Percentiles rank a stretch among this genome's conserved stretches.
phyloP scores from a whole-genome alignment of 2,113 vertebrate genomes.

The Stigmatopora nigra region DNA sequence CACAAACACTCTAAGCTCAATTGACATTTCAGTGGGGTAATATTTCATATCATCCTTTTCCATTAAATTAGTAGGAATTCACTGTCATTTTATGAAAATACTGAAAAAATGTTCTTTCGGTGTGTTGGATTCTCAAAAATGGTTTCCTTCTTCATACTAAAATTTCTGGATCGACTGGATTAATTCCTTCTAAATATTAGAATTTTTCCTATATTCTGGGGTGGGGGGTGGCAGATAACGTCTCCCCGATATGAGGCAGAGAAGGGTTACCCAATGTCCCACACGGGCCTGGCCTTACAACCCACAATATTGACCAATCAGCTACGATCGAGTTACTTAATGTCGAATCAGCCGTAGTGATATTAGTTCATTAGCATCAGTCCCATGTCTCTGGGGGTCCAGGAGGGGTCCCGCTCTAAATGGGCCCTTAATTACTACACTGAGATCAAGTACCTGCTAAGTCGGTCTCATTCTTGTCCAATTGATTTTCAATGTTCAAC shows the following conservation, averaged over 20 bases:
- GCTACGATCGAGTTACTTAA: slow-evolving; percentile 58
- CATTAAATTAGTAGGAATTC: neutral
- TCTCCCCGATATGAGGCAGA: slow-evolving; percentile 17
- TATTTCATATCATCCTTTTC: neutral
- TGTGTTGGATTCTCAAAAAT: too few relatives aligned
- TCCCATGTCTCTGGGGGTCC: slow-evolving; percentile 52
- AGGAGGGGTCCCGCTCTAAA: slow-evolving; percentile 57
- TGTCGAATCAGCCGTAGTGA: slow-evolving; percentile 47
- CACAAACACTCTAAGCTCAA: neutral
- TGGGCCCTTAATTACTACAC: slow-evolving; percentile 66
- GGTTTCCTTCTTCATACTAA: too few relatives aligned
- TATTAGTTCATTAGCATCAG: slow-evolving; percentile 65
- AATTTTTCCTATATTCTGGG: neutral
- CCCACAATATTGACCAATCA: slow-evolving; percentile 62
- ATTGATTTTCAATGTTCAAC: slow-evolving; percentile 60
- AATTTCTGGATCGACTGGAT: too few relatives aligned
- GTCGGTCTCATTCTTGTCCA: slow-evolving; percentile 43
- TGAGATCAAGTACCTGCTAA: slow-evolving; percentile 66
- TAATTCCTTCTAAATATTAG: neutral
- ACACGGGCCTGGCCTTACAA: slow-evolving; percentile 29
- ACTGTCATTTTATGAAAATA: neutral
- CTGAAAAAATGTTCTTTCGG: neutral
- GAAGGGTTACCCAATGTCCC: slow-evolving; percentile 23
- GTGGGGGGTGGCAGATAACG: too few relatives aligned
- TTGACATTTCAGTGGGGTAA: neutral